Evolutionary conservation across 2,888 invertebrate genomes (phyloP).

Genomic region (Cheilosia urbana): DNA sequence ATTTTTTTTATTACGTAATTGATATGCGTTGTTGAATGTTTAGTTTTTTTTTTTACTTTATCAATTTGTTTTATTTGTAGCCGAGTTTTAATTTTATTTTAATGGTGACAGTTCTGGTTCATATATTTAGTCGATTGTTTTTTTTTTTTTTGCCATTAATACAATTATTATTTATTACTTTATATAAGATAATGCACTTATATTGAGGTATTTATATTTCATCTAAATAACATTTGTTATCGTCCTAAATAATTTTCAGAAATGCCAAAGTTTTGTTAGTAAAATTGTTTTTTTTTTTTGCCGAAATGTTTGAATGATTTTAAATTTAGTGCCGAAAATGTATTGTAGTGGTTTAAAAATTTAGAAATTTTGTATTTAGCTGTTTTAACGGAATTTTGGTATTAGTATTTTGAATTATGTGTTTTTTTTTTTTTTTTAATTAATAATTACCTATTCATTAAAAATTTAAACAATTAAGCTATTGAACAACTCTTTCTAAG

Average conservation of each 20-base stretch:
- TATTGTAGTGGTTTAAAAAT: constrained; percentile 28
- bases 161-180: constrained; percentile 52
- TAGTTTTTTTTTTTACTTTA: constrained; percentile 24
- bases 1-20: constrained; percentile 41
- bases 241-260: constrained; percentile 45
- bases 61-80: constrained; percentile 24
- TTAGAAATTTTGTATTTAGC: constrained; percentile 1
- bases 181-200: constrained; percentile 81
- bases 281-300: constrained; percentile 69
- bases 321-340: constrained; percentile 72
- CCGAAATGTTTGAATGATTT: constrained; percentile 78
- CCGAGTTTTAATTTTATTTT: constrained; percentile 17
- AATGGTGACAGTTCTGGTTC: constrained; percentile 42
- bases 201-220: constrained; percentile 80
- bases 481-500: constrained; percentile 73
- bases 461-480: constrained; percentile 72
- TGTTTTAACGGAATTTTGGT: constrained; percentile 45
- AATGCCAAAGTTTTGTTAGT: constrained; percentile 53
- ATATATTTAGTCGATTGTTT: constrained; percentile 21
- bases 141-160: constrained; percentile 38
- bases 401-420: constrained; percentile 7
- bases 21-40: constrained; percentile 63
- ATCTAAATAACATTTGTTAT: constrained; percentile 74
- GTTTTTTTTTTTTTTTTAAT: constrained; percentile 35
- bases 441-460: constrained; percentile 64